A percentile compares a stretch with the other conserved stretches of the same genome.
These are phyloP conservation scores for Macrotis lagotis DNA, from an alignment of 2,113 vertebrate species.

Conservation along the genomic window DNA sequence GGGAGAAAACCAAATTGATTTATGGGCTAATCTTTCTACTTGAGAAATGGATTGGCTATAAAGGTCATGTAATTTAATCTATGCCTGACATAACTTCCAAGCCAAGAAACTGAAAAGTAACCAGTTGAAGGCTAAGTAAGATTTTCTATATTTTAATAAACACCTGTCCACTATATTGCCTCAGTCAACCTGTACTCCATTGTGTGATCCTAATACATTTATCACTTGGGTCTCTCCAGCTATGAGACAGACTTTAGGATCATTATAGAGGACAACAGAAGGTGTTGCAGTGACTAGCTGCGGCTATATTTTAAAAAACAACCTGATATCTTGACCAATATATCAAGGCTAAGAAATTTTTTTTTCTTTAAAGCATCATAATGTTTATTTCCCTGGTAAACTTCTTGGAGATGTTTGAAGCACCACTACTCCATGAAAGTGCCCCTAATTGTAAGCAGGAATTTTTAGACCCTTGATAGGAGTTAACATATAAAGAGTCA, in stretches of 20 bases:
- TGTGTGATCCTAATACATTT: neutral
- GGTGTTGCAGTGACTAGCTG: neutral
- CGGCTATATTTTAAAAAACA: neutral
- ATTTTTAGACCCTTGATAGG: neutral
- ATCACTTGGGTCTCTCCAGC: neutral
- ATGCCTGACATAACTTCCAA: neutral
- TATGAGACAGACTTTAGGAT: neutral
- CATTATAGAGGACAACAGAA: neutral
- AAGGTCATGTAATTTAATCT: neutral
- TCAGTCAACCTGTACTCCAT: neutral
- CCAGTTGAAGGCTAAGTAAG: neutral
- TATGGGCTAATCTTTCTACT: neutral
- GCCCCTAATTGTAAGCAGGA: neutral
- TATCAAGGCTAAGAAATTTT: neutral
- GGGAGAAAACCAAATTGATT: neutral
- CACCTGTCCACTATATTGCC: neutral
- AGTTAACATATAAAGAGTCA: neutral
- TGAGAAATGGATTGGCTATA: neutral
- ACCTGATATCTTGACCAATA: neutral
- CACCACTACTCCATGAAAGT: neutral
- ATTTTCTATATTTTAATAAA: neutral
- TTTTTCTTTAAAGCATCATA: neutral
- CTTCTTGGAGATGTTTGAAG: neutral
- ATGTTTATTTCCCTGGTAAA: neutral
- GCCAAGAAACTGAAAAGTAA: neutral